Percentiles rank a stretch among this genome's conserved stretches.
Evolutionary conservation across 1,140 invertebrate genomes (phyloP).

Genomic region (Orussus abietinus): DNA sequence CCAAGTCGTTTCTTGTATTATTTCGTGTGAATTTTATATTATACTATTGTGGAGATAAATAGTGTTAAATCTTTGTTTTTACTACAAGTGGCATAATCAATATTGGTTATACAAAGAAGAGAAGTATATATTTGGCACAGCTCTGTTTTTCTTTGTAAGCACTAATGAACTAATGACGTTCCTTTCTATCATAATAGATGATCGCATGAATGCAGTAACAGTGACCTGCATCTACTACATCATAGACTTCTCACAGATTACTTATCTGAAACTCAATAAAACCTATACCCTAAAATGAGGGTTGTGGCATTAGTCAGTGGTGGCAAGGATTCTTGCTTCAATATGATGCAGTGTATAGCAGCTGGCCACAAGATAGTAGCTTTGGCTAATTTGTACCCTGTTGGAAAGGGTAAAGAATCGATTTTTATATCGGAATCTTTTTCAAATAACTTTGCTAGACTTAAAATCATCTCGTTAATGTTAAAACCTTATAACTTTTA

Average conservation of each 20-base stretch:
- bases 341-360: constrained; percentile 95
- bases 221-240: constrained; percentile 20
- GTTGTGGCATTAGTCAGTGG: constrained; percentile 91
- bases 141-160: constrained; percentile 10
- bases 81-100: no score
- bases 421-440: constrained; percentile 7
- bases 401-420: constrained; percentile 68
- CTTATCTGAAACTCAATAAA: constrained; percentile 9
- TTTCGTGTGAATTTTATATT: no score
- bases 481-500: constrained; percentile 4
- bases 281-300: constrained; percentile 63
- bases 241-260: constrained; percentile 19
- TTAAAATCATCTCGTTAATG: neutral
- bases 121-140: constrained; percentile 1
- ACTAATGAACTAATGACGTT: no score
- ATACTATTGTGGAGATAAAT: no score
- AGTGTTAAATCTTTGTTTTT: no score
- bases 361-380: constrained; percentile 96
- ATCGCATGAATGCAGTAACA: constrained; percentile 27
- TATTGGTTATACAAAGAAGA: neutral
- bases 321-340: constrained; percentile 99
- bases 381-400: constrained; percentile 90
- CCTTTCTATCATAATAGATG: constrained; percentile 47
- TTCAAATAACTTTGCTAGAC: neutral
- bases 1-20: no score